Conservation (phyloP, 1,140 invertebrate genomes). For the Cyphomyrmex costatus region DNA sequence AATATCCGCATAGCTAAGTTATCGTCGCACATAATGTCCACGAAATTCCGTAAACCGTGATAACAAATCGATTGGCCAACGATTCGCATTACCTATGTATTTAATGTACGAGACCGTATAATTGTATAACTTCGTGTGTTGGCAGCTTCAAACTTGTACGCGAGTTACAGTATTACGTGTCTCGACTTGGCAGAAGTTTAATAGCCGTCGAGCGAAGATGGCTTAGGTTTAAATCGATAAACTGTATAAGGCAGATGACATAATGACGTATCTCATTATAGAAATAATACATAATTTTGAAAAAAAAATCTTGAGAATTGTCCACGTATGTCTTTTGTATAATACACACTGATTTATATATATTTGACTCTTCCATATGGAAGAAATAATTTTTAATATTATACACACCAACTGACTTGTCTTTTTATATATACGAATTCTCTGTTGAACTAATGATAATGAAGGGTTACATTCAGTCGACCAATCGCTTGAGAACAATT, state of each 20-base stretch:
- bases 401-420: no score
- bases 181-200: constrained; percentile 49
- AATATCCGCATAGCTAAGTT: constrained; percentile 11
- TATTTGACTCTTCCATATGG: no score
- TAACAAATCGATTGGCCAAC: not conserved
- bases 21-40: not conserved
- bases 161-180: constrained; percentile 35
- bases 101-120: not conserved
- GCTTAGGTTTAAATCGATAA: constrained; percentile 11
- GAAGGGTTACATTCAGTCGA: no score
- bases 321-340: no score
- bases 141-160: constrained; percentile 36
- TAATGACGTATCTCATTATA: constrained; percentile 23
- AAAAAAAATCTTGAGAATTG: no score
- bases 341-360: no score
- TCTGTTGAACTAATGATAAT: no score
- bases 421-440: no score
- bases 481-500: no score
- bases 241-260: not conserved
- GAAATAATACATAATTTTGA: not conserved
- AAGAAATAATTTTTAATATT: no score
- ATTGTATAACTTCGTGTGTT: constrained; percentile 25
- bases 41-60: not conserved
- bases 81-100: not conserved
- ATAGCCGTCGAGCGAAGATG: constrained; percentile 21